Evolutionary conservation across 2,888 invertebrate species (phyloP), one percentile per base, ranked within the genome.

Genomic region (Aproaerema taeniolella): DNA sequence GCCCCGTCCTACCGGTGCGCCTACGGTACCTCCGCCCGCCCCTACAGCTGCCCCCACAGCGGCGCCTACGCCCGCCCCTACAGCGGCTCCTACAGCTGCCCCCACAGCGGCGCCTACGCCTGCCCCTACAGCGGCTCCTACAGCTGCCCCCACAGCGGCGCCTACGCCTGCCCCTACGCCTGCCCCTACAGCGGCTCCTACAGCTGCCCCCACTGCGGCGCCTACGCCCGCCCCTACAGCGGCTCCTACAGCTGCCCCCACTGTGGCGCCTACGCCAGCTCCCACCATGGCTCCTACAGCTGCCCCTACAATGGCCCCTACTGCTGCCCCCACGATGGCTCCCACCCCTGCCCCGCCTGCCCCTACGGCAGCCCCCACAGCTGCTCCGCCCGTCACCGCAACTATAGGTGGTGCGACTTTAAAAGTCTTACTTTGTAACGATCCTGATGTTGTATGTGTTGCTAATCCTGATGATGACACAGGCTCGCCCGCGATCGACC

Each of bases 401-500:
- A 40, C 54, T 30, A 50, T 62, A 64, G 72, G 74, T 77, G 71
- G 62, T 62, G 54, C 61, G 49, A 52, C 64, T 61, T 65, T 78
- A 65, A 61, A 77, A 50, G 72, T 85, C 47, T 50, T 79, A 50
- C 60, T 83, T 62, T 86, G 86, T 75, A 62, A 69, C 58, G 58
- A 75, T 55, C 79, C 85, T 50, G 75, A 81, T 55, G 52, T 69
- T 47, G 71, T 85, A 52, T 86, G 86, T 74, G 53, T 82, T 54
- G 66, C 69, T 81, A 85, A 86, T 63, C 82, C 76, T 49, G 63
- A 43, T 17, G 61, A 79, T 69, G 77, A 78, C 10, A 11, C 78
- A 79, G 85, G 82, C 51, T 64, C 76, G 45, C 66, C 77, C 48
- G 65, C 65, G 65, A 87, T 87, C 50, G 87, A 87, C 53, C 87